A percentile compares a stretch with the other conserved stretches of the same genome.
phyloP scores from a whole-genome alignment of 2,113 vertebrate species.

The Amblyopsis rosae region DNA sequence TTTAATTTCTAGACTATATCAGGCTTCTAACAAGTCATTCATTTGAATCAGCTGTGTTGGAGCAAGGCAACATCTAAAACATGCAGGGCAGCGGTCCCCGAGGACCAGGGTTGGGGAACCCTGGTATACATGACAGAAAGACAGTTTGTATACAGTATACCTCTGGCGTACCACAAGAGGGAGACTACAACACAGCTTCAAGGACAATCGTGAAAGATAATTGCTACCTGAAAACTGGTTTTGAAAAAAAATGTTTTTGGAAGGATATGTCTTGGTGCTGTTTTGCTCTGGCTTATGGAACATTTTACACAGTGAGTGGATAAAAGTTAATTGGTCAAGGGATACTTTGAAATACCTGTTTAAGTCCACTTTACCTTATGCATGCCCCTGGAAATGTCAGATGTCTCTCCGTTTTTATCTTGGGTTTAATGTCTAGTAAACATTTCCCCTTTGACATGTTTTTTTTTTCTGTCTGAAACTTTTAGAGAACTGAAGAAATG shows the following conservation, averaged over 20 bases:
- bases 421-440: slow-evolving; percentile 12
- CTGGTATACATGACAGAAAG: too few relatives aligned
- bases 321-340: too few relatives aligned
- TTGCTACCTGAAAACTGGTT: background rate
- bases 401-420: slow-evolving; percentile 16
- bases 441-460: slow-evolving; percentile 9
- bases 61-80: too few relatives aligned
- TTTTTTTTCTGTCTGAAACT: background rate
- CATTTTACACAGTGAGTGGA: slow-evolving; percentile 22
- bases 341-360: background rate
- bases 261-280: background rate
- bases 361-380: slow-evolving; percentile 22
- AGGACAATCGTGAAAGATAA: too few relatives aligned
- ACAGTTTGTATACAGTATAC: too few relatives aligned
- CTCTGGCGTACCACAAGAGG: too few relatives aligned
- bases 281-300: slow-evolving; percentile 29
- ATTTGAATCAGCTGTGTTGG: too few relatives aligned
- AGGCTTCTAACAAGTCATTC: too few relatives aligned
- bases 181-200: too few relatives aligned
- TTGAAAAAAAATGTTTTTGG: background rate
- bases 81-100: too few relatives aligned
- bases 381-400: slow-evolving; percentile 14
- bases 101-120: too few relatives aligned
- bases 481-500: background rate
- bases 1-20: too few relatives aligned